Percentiles rank a stretch among this genome's conserved stretches.
These are phyloP conservation scores for Orchesella flavescens DNA, from an alignment of 2,888 invertebrate genomes.

Conservation along the genomic window DNA sequence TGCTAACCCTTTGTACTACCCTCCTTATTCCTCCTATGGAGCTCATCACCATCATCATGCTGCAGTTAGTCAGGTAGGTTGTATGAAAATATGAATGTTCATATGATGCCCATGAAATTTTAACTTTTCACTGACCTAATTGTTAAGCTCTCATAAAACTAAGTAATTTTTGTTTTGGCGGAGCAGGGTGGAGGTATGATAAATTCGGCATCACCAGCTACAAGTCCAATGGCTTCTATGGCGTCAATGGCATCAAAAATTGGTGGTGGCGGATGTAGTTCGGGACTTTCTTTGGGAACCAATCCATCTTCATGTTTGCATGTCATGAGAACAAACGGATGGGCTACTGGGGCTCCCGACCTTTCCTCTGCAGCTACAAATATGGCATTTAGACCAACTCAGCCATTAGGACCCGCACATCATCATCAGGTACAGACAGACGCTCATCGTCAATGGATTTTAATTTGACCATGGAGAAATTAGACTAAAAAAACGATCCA, in stretches of 20 bases:
- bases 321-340: constrained; percentile 70
- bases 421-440: constrained; percentile 61
- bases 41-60: constrained; percentile 64
- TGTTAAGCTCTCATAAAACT: no score
- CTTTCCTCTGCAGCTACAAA: constrained; percentile 62
- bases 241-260: constrained; percentile 71
- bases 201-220: constrained; percentile 60
- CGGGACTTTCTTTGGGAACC: constrained; percentile 63
- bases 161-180: not conserved
- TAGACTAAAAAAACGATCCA: no score
- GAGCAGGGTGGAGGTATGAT: constrained; percentile 50
- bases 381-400: constrained; percentile 68
- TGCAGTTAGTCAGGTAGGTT: constrained; percentile 58
- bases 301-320: constrained; percentile 67
- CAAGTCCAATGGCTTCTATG: constrained; percentile 71
- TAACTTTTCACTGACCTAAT: no score
- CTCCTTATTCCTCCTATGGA: constrained; percentile 67
- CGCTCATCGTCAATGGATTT: no score
- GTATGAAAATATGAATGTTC: no score
- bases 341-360: constrained; percentile 65
- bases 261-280: constrained; percentile 60
- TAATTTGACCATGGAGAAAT: no score
- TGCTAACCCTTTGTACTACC: constrained; percentile 69
- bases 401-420: constrained; percentile 59
- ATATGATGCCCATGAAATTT: no score